Conservation (phyloP, 2,888 invertebrate genomes). For the Habrosyne pyritoides region DNA sequence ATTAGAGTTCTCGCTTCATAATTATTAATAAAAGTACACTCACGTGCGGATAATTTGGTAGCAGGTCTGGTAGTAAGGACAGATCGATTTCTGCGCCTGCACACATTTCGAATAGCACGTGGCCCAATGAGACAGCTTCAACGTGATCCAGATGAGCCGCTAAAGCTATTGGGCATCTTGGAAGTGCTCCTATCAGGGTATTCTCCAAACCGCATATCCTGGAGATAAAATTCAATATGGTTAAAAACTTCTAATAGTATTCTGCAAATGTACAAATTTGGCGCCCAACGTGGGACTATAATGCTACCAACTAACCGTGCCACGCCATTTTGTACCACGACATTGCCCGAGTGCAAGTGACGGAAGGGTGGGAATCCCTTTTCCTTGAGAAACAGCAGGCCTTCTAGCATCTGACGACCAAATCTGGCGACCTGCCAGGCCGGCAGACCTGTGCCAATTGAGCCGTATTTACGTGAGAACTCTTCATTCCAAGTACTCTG, state of each 20-base stretch:
- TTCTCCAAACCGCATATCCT: conserved; percentile 95
- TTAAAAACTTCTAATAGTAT: no score
- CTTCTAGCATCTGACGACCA: conserved; percentile 94
- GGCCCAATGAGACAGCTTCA: conserved; percentile 88
- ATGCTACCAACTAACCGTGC: conserved; percentile 85
- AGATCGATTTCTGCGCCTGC: conserved; percentile 91
- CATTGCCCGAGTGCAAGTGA: conserved; percentile 95
- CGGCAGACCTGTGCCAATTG: conserved; percentile 87
- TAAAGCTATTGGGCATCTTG: conserved; percentile 71
- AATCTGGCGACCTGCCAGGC: conserved; percentile 92
- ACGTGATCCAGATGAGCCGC: conserved; percentile 65
- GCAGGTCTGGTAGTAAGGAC: conserved; percentile 88
- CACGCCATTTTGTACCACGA: conserved; percentile 95
- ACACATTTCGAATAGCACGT: conserved; percentile 96
- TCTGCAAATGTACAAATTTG: conserved; percentile 9
- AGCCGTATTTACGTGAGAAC: conserved; percentile 89
- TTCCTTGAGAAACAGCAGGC: conserved; percentile 92
- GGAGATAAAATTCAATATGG: conserved; percentile 19
- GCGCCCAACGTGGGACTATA: conserved; percentile 13
- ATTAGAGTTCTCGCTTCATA: no score
- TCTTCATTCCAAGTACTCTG: conserved; percentile 92
- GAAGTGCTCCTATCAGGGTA: conserved; percentile 89
- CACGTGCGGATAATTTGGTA: conserved; percentile 88
- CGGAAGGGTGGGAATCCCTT: conserved; percentile 94
- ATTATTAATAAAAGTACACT: conserved; percentile 17